Percentiles rank a stretch among this genome's conserved stretches.
Evolutionary conservation across 2,888 invertebrate genomes (phyloP).

Genomic region (Xylota sylvarum): DNA sequence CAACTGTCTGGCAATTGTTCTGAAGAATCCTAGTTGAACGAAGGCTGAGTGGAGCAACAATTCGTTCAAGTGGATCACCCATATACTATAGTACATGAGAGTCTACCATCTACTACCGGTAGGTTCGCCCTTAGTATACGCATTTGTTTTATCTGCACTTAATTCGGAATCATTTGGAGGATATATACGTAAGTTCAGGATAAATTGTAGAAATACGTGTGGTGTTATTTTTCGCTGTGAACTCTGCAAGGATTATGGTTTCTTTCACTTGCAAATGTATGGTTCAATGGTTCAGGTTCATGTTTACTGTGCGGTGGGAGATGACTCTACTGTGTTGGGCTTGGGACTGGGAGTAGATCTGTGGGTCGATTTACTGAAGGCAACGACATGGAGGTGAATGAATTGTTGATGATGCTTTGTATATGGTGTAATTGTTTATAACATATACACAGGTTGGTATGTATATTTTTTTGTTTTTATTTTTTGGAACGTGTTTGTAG

Average conservation of each 20-base stretch:
- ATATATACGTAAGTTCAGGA: conserved; percentile 45
- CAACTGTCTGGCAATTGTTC: conserved; percentile 37
- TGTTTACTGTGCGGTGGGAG: conserved; percentile 18
- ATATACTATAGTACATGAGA: conserved; percentile 26
- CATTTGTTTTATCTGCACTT: conserved; percentile 50
- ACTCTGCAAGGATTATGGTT: conserved; percentile 33
- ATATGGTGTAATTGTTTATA: conserved; percentile 52
- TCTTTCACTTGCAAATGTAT: conserved; percentile 22
- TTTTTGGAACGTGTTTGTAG: no score
- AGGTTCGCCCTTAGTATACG: conserved; percentile 1
- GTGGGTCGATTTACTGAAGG: background rate
- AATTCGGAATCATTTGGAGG: conserved; percentile 52
- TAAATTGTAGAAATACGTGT: conserved; percentile 58
- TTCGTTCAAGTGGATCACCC: conserved; percentile 30
- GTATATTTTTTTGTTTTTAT: no score
- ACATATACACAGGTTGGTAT: no score
- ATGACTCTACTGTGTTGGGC: conserved; percentile 20
- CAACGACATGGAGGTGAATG: conserved; percentile 52
- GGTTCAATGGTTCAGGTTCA: conserved; percentile 37
- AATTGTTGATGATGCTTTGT: conserved; percentile 55
- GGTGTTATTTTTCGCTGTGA: conserved; percentile 40
- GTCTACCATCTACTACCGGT: background rate
- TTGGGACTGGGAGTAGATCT: no score
- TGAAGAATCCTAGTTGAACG: conserved; percentile 16
- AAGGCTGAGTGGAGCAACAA: conserved; percentile 39